Conservation (phyloP, 2,797 vertebrate species). For the Arnoldichthys spilopterus region DNA sequence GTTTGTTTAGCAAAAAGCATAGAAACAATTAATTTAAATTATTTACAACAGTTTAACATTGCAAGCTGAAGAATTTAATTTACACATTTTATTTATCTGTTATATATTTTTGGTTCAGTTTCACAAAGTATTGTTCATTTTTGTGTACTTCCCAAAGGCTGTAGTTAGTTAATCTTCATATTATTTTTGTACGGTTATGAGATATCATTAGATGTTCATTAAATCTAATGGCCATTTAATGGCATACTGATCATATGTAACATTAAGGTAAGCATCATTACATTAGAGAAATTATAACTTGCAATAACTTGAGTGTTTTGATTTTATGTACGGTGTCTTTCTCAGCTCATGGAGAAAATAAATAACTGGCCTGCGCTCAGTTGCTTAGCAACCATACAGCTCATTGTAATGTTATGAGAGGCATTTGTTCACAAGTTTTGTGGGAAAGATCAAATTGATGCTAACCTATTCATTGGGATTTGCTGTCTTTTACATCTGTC, state of each 20-base stretch:
- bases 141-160: constrained; percentile 37
- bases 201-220: constrained; percentile 47
- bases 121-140: constrained; percentile 18
- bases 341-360: constrained; percentile 63
- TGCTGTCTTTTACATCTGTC: constrained; percentile 35
- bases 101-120: constrained; percentile 15
- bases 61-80: neutral
- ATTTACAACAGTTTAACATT: neutral
- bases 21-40: too few relatives aligned
- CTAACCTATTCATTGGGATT: constrained; percentile 48
- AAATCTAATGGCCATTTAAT: constrained; percentile 51
- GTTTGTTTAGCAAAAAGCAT: too few relatives aligned
- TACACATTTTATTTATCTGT: constrained; percentile 5
- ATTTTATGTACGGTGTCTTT: constrained; percentile 46
- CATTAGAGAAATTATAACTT: constrained; percentile 48
- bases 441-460: constrained; percentile 41
- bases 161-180: constrained; percentile 30
- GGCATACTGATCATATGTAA: constrained; percentile 48
- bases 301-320: constrained; percentile 41
- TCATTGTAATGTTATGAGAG: constrained; percentile 54
- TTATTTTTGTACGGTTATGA: constrained; percentile 28
- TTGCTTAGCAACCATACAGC: constrained; percentile 77
- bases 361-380: constrained; percentile 65
- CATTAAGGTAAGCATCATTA: constrained; percentile 50
- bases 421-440: constrained; percentile 54